Conservation (phyloP, 2,797 vertebrate genomes). For the Phoebastria nigripes region DNA sequence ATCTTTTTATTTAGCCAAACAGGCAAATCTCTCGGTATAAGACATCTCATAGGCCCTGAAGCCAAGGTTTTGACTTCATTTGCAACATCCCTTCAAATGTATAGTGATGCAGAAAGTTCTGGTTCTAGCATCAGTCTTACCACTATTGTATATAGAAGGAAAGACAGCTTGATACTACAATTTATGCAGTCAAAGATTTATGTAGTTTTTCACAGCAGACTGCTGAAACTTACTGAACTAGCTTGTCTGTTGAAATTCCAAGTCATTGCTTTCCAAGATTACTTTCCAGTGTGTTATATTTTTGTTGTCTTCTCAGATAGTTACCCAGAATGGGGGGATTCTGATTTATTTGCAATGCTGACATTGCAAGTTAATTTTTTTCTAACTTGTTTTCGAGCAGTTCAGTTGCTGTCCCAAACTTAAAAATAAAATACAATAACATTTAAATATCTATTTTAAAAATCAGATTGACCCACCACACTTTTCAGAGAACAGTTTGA, state of each 20-base stretch:
- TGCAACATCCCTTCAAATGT: not conserved
- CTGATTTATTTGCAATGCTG: not conserved
- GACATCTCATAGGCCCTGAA: not conserved
- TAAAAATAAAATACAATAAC: not conserved
- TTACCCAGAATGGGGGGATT: not conserved
- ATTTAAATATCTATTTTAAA: not conserved
- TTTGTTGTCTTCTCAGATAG: not conserved
- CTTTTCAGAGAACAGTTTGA: not conserved
- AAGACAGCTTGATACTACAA: not conserved
- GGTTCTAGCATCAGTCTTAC: not conserved
- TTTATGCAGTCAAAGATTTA: not conserved
- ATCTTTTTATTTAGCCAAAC: not conserved
- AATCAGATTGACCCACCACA: fast-evolving
- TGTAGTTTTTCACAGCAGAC: not conserved
- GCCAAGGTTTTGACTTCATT: not conserved
- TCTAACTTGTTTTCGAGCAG: not conserved
- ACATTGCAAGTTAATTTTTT: not conserved
- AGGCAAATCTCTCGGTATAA: not conserved
- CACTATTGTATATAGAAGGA: not conserved
- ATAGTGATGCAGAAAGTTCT: not conserved
- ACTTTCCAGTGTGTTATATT: not conserved
- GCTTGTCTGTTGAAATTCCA: not conserved
- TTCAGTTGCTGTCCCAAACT: not conserved
- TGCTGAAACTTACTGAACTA: not conserved
- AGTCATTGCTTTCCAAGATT: not conserved